Conservation (phyloP, 2,888 invertebrate species). For the Watsonalla cultraria region DNA sequence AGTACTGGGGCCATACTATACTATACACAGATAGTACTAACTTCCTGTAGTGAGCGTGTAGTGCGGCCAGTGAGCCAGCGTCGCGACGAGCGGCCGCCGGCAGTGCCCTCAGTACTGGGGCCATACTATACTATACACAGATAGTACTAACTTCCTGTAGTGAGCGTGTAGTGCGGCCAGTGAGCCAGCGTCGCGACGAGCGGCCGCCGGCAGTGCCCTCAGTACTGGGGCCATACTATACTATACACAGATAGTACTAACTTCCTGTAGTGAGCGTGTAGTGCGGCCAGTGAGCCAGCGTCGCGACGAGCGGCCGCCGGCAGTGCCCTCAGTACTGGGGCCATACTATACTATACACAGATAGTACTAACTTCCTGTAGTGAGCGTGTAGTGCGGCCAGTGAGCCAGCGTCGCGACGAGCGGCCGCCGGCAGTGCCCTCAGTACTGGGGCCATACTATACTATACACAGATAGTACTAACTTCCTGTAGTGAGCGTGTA, state of each 20-base stretch:
- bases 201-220: slow-evolving; percentile 76
- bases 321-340: slow-evolving; percentile 77
- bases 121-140: slow-evolving; percentile 40
- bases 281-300: slow-evolving; percentile 70
- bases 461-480: slow-evolving; percentile 39
- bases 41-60: slow-evolving; percentile 79
- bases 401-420: slow-evolving; percentile 77
- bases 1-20: slow-evolving; percentile 67
- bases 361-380: slow-evolving; percentile 69
- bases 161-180: slow-evolving; percentile 77
- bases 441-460: slow-evolving; percentile 67
- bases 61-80: slow-evolving; percentile 70
- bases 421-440: slow-evolving; percentile 76
- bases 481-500: slow-evolving; percentile 79
- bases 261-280: slow-evolving; percentile 79
- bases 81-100: slow-evolving; percentile 79
- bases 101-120: slow-evolving; percentile 77
- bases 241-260: slow-evolving; percentile 39
- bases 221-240: slow-evolving; percentile 67
- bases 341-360: slow-evolving; percentile 40
- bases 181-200: slow-evolving; percentile 77
- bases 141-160: slow-evolving; percentile 69
- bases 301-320: slow-evolving; percentile 79
- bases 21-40: slow-evolving; percentile 39
- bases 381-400: slow-evolving; percentile 77